phyloP scores from a whole-genome alignment of 1,140 invertebrate genomes.

The Leptinotarsa undecemlineata region DNA sequence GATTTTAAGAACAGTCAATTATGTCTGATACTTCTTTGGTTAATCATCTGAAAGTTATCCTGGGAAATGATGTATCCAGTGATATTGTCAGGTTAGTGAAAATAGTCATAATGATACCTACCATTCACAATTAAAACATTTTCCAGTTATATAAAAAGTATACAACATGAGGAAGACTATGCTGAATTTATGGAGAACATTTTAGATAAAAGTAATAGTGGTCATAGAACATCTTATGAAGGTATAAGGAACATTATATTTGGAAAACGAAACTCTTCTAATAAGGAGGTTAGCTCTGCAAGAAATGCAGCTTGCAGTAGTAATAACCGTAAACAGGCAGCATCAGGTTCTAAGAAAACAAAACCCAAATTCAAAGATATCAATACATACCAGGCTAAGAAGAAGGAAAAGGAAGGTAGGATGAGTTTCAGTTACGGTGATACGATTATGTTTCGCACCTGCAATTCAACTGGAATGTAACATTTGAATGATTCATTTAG shows the following conservation, averaged over 20 bases:
- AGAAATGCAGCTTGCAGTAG: neutral
- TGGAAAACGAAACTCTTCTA: slow-evolving; percentile 32
- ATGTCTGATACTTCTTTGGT: slow-evolving; percentile 9
- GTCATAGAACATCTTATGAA: slow-evolving; percentile 67
- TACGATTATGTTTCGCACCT: neutral
- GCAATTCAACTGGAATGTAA: neutral
- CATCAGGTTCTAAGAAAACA: slow-evolving; percentile 44
- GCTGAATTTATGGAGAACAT: slow-evolving; percentile 72
- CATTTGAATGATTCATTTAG: too few relatives aligned
- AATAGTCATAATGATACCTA: neutral
- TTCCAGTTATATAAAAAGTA: slow-evolving; percentile 67
- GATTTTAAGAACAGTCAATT: too few relatives aligned
- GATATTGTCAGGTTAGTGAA: slow-evolving; percentile 55
- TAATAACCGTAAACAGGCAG: neutral
- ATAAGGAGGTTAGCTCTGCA: slow-evolving; percentile 6
- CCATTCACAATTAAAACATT: neutral
- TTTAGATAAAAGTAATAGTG: slow-evolving; percentile 64
- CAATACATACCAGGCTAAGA: slow-evolving; percentile 39
- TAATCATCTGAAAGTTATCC: slow-evolving; percentile 18
- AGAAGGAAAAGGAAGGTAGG: slow-evolving; percentile 40
- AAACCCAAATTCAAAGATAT: slow-evolving; percentile 46
- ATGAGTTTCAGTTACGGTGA: neutral
- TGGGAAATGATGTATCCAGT: slow-evolving; percentile 57
- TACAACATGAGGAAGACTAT: slow-evolving; percentile 68
- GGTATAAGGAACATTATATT: slow-evolving; percentile 64